Conservation (phyloP, 2,888 invertebrate species). For the Melanophora roralis region DNA sequence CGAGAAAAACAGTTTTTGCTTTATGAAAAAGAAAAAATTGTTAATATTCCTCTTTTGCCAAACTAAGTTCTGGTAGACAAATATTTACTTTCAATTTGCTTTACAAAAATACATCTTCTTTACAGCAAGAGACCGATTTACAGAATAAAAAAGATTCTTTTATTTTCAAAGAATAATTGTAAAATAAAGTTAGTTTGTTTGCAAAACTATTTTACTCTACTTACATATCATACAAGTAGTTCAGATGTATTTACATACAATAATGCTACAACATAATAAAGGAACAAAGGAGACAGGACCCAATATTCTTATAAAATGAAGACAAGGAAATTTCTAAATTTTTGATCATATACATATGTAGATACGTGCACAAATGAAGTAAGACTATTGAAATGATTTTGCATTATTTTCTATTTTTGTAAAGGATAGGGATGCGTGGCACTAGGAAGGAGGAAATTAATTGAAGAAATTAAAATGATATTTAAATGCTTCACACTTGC, state of each 20-base stretch:
- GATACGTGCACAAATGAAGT: not conserved
- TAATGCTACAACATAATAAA: not conserved
- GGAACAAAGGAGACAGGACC: not conserved
- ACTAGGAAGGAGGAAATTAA: constrained; percentile 29
- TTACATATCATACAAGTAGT: not conserved
- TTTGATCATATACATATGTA: not conserved
- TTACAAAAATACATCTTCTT: constrained; percentile 13
- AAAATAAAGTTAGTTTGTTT: constrained; percentile 17
- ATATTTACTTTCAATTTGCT: constrained; percentile 58
- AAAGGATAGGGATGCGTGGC: not conserved
- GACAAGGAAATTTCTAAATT: not conserved
- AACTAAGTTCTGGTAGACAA: constrained; percentile 40
- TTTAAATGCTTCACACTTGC: constrained; percentile 44
- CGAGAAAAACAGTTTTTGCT: not conserved
- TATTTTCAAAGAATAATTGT: constrained; percentile 15
- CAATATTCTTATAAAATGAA: not conserved
- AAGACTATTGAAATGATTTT: not conserved
- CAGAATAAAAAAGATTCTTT: not conserved
- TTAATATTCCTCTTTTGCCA: constrained; percentile 5
- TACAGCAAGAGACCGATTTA: not conserved
- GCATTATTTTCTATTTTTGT: not conserved
- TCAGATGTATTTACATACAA: not conserved
- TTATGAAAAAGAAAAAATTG: not conserved
- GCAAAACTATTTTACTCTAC: constrained; percentile 25
- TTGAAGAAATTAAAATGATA: constrained; percentile 40